Evolutionary conservation across 2,113 vertebrate genomes (phyloP).

Genomic region (Pollimyrus isidori): DNA sequence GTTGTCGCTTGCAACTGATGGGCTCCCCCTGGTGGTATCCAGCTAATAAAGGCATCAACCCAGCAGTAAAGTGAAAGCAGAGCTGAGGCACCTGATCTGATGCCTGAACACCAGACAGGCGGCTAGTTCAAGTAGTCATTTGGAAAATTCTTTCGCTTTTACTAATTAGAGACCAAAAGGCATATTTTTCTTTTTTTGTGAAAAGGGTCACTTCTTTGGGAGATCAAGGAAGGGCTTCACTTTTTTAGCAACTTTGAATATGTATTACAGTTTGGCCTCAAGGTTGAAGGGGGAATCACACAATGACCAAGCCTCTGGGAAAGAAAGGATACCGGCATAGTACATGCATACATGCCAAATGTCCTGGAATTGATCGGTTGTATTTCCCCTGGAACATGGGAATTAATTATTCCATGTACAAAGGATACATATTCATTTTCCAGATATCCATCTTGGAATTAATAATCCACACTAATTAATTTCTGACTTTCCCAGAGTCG

Average conservation of each 20-base stretch:
- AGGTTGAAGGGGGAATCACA: background rate
- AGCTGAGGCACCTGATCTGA: background rate
- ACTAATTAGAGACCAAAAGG: background rate
- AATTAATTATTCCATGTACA: slow-evolving; percentile 20
- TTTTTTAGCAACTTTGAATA: background rate
- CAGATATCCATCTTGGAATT: slow-evolving; percentile 22
- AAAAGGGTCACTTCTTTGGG: background rate
- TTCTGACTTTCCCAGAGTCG: slow-evolving; percentile 6
- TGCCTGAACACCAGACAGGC: background rate
- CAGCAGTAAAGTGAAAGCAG: background rate
- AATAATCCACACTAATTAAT: slow-evolving; percentile 27
- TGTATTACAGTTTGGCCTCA: background rate
- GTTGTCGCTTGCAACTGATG: background rate
- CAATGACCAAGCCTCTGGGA: background rate
- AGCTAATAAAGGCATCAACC: background rate
- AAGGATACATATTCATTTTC: slow-evolving; percentile 27
- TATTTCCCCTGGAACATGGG: background rate
- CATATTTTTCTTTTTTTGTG: background rate
- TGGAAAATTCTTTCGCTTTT: background rate
- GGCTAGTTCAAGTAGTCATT: background rate
- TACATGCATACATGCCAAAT: background rate
- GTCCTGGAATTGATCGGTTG: background rate
- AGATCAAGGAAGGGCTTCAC: background rate
- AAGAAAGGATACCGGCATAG: background rate
- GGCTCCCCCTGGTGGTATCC: background rate